Percentiles rank a stretch among this genome's conserved stretches.
Conservation (phyloP, 2,113 vertebrate species). For the Bos taurus region DNA sequence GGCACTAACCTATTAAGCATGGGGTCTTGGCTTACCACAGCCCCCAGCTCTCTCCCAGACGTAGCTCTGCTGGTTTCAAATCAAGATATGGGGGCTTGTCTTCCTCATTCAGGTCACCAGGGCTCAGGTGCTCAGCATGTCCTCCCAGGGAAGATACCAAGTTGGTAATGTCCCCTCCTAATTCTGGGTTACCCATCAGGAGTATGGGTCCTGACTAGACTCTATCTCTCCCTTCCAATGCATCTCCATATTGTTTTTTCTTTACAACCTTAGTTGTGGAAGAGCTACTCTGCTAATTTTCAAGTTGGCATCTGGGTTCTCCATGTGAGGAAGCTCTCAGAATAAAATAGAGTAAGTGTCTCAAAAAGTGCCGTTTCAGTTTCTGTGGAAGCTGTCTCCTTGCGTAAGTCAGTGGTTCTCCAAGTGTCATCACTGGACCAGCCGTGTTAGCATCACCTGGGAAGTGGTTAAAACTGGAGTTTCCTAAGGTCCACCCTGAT, state of each 20-base stretch:
- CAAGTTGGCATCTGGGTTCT: too few relatives aligned
- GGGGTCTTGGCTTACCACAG: neutral
- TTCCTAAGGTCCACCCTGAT: neutral
- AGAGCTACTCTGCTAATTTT: neutral
- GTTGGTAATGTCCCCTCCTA: too few relatives aligned
- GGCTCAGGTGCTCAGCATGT: too few relatives aligned
- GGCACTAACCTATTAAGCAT: neutral
- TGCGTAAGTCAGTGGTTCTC: neutral
- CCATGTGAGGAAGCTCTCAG: neutral
- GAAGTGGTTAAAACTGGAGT: neutral
- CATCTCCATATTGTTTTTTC: neutral
- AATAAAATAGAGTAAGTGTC: too few relatives aligned
- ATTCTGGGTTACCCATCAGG: too few relatives aligned
- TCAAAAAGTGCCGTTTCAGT: too few relatives aligned
- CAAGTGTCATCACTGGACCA: neutral
- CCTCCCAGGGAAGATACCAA: too few relatives aligned
- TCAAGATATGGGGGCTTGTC: too few relatives aligned
- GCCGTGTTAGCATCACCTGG: neutral
- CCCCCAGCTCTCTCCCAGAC: neutral
- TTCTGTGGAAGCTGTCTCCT: too few relatives aligned
- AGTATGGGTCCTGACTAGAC: neutral
- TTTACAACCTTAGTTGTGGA: neutral
- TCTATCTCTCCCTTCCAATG: neutral
- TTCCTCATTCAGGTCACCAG: too few relatives aligned
- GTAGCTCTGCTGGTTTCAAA: neutral